A percentile compares a stretch with the other conserved stretches of the same genome.
Evolutionary conservation across 2,113 vertebrate genomes (phyloP).

Genomic region (Rhinolophus ferrumequinum): DNA sequence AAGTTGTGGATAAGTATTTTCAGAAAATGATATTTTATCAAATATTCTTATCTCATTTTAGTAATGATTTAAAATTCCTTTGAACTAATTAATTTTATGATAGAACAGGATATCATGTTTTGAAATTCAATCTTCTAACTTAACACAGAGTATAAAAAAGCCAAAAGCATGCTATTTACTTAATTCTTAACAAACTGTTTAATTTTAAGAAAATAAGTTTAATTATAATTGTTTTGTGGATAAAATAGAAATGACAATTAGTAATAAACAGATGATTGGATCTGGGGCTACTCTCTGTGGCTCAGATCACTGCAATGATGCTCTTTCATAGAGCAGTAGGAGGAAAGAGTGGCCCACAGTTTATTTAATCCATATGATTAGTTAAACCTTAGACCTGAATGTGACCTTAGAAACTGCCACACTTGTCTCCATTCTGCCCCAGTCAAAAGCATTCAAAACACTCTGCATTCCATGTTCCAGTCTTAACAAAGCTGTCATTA

Average conservation of each 20-base stretch:
- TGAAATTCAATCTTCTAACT: constrained; percentile 32
- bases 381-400: neutral
- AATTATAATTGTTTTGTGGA: neutral
- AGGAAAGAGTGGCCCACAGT: neutral
- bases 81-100: constrained; percentile 46
- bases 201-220: neutral
- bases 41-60: constrained; percentile 45
- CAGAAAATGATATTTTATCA: constrained; percentile 40
- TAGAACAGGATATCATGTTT: constrained; percentile 36
- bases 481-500: neutral
- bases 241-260: neutral
- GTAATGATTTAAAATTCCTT: constrained; percentile 46
- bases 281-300: neutral
- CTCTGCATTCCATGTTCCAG: neutral
- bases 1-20: constrained; percentile 41
- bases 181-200: constrained; percentile 29
- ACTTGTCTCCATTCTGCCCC: neutral
- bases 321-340: neutral
- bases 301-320: neutral
- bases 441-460: neutral
- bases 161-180: constrained; percentile 25
- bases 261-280: neutral
- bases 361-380: neutral
- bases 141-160: neutral
- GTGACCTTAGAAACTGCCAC: neutral